Percentiles rank a stretch among this genome's conserved stretches.
Evolutionary conservation across 2,888 invertebrate genomes (phyloP).

Genomic region (Troides aeacus): DNA sequence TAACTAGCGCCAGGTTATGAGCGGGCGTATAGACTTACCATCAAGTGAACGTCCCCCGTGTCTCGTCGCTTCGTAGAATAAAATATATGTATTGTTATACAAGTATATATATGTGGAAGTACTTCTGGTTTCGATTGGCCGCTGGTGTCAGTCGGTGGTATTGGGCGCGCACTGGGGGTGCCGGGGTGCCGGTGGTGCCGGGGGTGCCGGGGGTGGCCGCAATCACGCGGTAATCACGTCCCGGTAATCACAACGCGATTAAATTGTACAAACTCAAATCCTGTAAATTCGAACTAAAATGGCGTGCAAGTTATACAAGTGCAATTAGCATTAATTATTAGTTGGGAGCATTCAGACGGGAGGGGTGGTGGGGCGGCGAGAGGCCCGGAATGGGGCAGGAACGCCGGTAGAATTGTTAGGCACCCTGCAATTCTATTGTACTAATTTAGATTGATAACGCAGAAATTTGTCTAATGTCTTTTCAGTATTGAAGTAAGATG

Average conservation of each 20-base stretch:
- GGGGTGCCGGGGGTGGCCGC: too few relatives aligned
- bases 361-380: not conserved
- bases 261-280: constrained; percentile 32
- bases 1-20: too few relatives aligned
- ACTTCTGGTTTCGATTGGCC: too few relatives aligned
- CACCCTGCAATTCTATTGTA: not conserved
- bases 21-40: too few relatives aligned
- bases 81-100: too few relatives aligned
- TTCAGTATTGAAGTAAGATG: too few relatives aligned
- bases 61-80: too few relatives aligned
- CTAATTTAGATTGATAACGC: not conserved
- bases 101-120: too few relatives aligned
- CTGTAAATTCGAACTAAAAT: not conserved
- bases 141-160: too few relatives aligned
- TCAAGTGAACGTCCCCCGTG: too few relatives aligned
- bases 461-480: not conserved
- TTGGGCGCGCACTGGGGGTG: too few relatives aligned
- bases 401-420: not conserved
- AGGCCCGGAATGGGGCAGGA: not conserved
- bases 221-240: constrained; percentile 5
- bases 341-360: constrained; percentile 4
- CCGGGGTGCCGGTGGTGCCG: too few relatives aligned
- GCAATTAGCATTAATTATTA: constrained; percentile 19
- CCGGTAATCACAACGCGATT: constrained; percentile 13
- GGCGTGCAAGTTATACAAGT: constrained; percentile 12